Evolutionary conservation across 2,888 invertebrate species (phyloP), one percentile per base, ranked within the genome.

Genomic region (Megastigmus dorsalis): DNA sequence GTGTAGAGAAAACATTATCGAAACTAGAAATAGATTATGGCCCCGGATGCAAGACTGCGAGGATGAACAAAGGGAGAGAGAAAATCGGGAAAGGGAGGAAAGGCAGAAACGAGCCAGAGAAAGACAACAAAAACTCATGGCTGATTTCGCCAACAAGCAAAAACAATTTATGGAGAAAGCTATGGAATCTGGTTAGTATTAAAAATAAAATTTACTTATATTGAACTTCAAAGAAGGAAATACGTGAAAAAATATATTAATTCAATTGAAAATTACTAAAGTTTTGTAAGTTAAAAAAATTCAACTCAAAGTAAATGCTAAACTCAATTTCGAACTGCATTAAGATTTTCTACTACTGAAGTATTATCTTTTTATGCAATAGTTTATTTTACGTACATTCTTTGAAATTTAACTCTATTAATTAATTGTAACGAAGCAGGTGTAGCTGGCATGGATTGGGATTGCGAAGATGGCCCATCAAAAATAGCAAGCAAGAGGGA

Each of bases 101-200:
- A 91, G 95, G n/a, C 92, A 95, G 30, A 91, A 93, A 33, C 91
- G 93, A 78, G 97, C 97, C 0, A 94, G 94, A 81, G 97, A 97
- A 83, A 91, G 98, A 1, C 97, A 98, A 85, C 93, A 95, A 83
- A 95, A 95, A 85, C 89, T 98, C 79, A 96, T 98, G 95, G 95
- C 94, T 36, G 96, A 98, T 85, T 97, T 98, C 89, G 96, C 96
- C 7, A 93, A 93, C 38, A 93, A 95, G 80, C 98, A 97, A 88
- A 95, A 95, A 81, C 94, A 95, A 86, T 98, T 98, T 88, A 93
- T 97, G 93, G 94, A 95, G 88, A 75, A 92, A 76, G 92, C 93
- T 1, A 92, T 92, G 89, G 92, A 92, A 83, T 91, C 90, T 66
- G 91, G 91, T 87, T 85, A 86, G 77, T 82, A 62, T 30, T 26